Percentiles rank a stretch among this genome's conserved stretches.
phyloP scores from a whole-genome alignment of 2,797 vertebrate genomes.

The Siniperca scherzeri region DNA sequence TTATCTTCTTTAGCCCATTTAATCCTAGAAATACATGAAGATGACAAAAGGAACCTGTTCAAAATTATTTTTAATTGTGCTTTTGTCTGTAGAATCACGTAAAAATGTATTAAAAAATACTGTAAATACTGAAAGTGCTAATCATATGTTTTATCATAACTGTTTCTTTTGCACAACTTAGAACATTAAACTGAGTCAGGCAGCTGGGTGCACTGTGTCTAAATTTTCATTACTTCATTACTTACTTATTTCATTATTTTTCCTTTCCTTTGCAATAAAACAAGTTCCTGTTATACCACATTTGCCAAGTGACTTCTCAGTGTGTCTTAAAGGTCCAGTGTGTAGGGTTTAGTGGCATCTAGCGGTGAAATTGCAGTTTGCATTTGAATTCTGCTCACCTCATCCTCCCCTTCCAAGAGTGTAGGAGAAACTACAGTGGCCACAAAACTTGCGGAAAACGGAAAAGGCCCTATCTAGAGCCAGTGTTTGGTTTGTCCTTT shows the following conservation, averaged over 20 bases:
- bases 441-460: too few relatives aligned
- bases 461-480: too few relatives aligned
- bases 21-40: background rate
- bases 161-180: constrained; percentile 5
- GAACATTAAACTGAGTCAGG: background rate
- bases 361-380: too few relatives aligned
- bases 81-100: background rate
- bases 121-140: background rate
- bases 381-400: too few relatives aligned
- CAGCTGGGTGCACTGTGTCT: constrained; percentile 20
- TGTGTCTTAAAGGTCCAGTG: background rate
- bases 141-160: constrained; percentile 1
- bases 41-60: background rate
- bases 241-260: too few relatives aligned
- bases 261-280: constrained; percentile 34
- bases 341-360: too few relatives aligned
- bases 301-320: constrained; percentile 2
- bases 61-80: background rate
- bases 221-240: constrained; percentile 28
- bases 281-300: constrained; percentile 12
- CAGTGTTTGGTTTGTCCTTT: too few relatives aligned
- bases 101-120: background rate
- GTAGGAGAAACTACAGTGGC: too few relatives aligned
- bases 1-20: background rate
- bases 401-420: too few relatives aligned